These are phyloP conservation scores for Coenobita brevimanus DNA, from an alignment of 1,140 invertebrate species.

Conservation along the genomic window DNA sequence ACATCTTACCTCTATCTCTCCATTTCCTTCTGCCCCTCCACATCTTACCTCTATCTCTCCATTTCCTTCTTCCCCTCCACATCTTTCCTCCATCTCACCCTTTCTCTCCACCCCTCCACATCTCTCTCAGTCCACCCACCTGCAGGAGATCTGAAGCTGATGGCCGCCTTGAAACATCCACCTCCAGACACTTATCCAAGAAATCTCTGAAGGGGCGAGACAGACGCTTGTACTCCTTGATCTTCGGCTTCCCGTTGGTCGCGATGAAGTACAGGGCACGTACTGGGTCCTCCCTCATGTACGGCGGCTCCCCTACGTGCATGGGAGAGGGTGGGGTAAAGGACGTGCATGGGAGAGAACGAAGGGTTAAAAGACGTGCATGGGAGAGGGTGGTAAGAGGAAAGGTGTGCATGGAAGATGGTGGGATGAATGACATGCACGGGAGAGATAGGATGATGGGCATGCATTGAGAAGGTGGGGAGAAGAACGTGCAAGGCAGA, in stretches of 20 bases:
- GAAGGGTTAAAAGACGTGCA: too few species aligned
- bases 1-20: too few species aligned
- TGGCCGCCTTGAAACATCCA: conserved; percentile 77
- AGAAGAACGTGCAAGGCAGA: too few species aligned
- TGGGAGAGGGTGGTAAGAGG: too few species aligned
- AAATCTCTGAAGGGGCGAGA: conserved; percentile 76
- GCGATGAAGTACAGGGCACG: conserved; percentile 80
- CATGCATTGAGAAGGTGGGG: too few species aligned
- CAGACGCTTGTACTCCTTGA: conserved; percentile 77
- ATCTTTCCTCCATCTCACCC: neutral
- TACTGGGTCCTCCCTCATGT: conserved; percentile 80
- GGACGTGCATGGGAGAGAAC: too few species aligned
- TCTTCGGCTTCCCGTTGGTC: conserved; percentile 80
- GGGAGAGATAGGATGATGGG: too few species aligned
- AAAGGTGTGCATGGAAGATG: too few species aligned
- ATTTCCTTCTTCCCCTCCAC: neutral
- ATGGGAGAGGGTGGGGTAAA: too few species aligned
- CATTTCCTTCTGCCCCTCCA: too few species aligned
- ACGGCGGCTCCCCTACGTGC: conserved; percentile 80
- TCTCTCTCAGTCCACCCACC: conserved; percentile 21
- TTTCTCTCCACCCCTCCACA: neutral
- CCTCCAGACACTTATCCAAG: conserved; percentile 78
- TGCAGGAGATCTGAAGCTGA: conserved; percentile 76
- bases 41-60: too few species aligned
- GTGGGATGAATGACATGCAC: too few species aligned